phyloP scores from a whole-genome alignment of 2,113 vertebrate genomes.

The Microcebus tavaratra region DNA sequence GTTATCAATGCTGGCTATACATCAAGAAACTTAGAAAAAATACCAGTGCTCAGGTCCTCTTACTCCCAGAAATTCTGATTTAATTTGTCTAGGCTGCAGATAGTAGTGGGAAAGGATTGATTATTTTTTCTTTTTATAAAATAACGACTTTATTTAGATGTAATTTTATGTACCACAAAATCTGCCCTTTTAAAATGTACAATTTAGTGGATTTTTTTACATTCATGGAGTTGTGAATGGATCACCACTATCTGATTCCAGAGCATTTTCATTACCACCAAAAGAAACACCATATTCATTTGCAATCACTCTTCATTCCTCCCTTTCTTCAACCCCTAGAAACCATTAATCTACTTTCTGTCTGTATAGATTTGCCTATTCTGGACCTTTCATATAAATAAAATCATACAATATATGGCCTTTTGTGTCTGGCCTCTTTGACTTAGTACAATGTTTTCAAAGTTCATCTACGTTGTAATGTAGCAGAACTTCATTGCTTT shows the following conservation, averaged over 20 bases:
- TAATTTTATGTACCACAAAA: background rate
- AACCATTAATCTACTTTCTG: background rate
- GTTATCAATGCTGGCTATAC: background rate
- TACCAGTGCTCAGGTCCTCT: background rate
- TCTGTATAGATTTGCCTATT: background rate
- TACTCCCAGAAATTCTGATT: slow-evolving; percentile 22
- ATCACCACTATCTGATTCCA: background rate
- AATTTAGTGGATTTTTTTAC: background rate
- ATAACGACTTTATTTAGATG: background rate
- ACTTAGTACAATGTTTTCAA: slow-evolving; percentile 8
- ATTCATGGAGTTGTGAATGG: background rate
- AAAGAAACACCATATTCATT: background rate
- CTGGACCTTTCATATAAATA: background rate
- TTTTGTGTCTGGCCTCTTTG: background rate
- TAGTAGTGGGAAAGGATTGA: background rate
- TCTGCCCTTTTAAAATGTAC: background rate
- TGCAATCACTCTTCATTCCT: background rate
- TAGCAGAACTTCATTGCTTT: background rate
- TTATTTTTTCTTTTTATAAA: background rate
- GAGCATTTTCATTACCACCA: background rate
- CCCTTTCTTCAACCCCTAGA: background rate
- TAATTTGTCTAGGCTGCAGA: background rate
- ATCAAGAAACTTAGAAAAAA: slow-evolving; percentile 2
- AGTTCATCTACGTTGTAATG: background rate
- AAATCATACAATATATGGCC: background rate